Percentiles rank a stretch among this genome's conserved stretches.
Evolutionary conservation across 2,888 invertebrate genomes (phyloP).

Genomic region (Oscheius sp.): DNA sequence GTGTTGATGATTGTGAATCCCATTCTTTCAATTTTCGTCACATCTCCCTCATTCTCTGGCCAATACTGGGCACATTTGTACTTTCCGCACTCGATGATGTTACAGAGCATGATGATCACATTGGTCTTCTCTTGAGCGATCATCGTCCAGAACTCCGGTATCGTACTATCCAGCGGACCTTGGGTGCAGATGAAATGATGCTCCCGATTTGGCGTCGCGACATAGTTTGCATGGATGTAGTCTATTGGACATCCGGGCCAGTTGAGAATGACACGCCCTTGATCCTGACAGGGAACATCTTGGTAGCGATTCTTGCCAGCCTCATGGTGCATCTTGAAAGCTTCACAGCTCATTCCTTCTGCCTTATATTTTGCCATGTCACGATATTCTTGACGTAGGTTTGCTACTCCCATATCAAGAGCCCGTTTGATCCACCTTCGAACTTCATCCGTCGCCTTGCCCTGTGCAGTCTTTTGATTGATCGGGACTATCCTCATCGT

Average conservation of each 20-base stretch:
- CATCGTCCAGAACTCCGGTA: conserved; percentile 50
- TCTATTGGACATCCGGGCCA: conserved; percentile 42
- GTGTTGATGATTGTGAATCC: conserved; percentile 3
- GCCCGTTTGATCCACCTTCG: conserved; percentile 44
- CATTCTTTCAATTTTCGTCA: background rate
- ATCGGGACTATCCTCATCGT: no score
- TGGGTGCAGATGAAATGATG: conserved; percentile 60
- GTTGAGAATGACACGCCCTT: conserved; percentile 43
- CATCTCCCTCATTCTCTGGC: conserved; percentile 45
- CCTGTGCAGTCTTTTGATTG: background rate
- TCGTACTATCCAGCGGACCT: conserved; percentile 44
- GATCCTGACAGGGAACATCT: conserved; percentile 59
- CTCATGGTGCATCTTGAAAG: conserved; percentile 45
- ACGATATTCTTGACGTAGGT: conserved; percentile 51
- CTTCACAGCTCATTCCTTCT: conserved; percentile 43
- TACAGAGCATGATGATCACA: conserved; percentile 54
- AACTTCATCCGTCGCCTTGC: conserved; percentile 25
- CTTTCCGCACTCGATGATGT: conserved; percentile 69
- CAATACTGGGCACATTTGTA: conserved; percentile 78
- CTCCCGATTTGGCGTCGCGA: conserved; percentile 43
- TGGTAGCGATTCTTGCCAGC: conserved; percentile 43
- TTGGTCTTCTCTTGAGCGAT: conserved; percentile 41
- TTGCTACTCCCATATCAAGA: conserved; percentile 50
- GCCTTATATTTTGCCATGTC: conserved; percentile 51
- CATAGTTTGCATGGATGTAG: conserved; percentile 61